Evolutionary conservation across 2,113 vertebrate species (phyloP), one percentile per base, ranked within the genome.

Genomic region (Etheostoma spectabile): DNA sequence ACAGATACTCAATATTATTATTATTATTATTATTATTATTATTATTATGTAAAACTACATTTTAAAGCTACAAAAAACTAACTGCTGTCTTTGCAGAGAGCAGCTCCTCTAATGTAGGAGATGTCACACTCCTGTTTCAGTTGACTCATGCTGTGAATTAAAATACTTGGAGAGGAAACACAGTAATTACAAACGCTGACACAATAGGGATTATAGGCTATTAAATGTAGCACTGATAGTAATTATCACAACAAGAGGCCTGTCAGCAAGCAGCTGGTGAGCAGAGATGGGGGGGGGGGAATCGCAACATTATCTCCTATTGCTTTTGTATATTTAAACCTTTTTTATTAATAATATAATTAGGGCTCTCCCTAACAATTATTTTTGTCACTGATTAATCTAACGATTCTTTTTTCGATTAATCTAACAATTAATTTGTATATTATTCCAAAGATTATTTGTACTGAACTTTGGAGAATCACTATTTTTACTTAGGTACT

Each of bases 251-350:
- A 45, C 59, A 15, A 61, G 69, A 64, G 27, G 60, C 35, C 68
- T 63, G 73, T 59, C 35, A 63, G 51, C 56, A 53, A 81, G 73
- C 82, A 85, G 86, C 74, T 88, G 74, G 72, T 16, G n/a, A 21
- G 48, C 53, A 27, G n/a, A 53, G 55, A 67, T 14, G 35, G 71
- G 63, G 12, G 13, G 7, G 8, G 2, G n/a, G 33, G 15, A 51
- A n/a, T 22, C 42, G 30, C 56, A 55, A 30, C 1, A 42, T 42
- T 42, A 38, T 72, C 33, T 35, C 24, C 24, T 45, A 0, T 8
- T 42, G 38, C 38, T 42, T 8, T 42, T 42, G 10, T 42, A 42
- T 42, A 42, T 42, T 42, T 42, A 42, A 38, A 38, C 35, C 8
- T 38, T 38, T 38, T 8, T 60, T 55, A 61, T 53, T 2, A n/a